Conservation (phyloP, 2,797 vertebrate species). For the Catharus ustulatus region DNA sequence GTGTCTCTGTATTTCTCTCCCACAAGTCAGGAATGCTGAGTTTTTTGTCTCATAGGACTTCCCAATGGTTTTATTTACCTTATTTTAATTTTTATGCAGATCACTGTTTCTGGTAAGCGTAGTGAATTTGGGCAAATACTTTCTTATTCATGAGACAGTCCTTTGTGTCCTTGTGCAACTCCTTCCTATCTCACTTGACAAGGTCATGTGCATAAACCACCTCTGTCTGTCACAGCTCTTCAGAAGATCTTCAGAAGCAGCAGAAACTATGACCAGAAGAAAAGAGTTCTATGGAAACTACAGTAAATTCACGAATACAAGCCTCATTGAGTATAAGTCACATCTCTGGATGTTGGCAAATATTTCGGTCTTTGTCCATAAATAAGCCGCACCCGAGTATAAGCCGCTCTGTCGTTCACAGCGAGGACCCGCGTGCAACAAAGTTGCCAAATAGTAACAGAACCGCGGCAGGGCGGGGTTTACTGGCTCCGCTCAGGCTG, state of each 20-base stretch:
- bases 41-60: neutral
- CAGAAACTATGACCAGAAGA: neutral
- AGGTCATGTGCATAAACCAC: neutral
- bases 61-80: neutral
- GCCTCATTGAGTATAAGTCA: too few species aligned
- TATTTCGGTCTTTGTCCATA: too few species aligned
- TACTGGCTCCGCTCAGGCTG: too few species aligned
- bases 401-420: too few species aligned
- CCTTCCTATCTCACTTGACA: neutral
- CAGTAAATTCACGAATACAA: too few species aligned
- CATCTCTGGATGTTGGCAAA: too few species aligned
- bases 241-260: neutral
- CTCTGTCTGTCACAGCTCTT: neutral
- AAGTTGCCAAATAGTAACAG: too few species aligned
- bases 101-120: neutral
- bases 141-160: neutral
- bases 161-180: neutral
- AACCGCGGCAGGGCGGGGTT: too few species aligned
- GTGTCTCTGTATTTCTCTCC: fast-evolving
- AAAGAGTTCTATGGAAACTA: neutral
- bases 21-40: neutral
- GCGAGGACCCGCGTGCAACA: too few species aligned
- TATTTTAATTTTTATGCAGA: neutral
- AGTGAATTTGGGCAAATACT: neutral
- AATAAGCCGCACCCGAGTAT: too few species aligned